Conservation (phyloP, 2,888 invertebrate genomes). For the Pandemis cinnamomeana region DNA sequence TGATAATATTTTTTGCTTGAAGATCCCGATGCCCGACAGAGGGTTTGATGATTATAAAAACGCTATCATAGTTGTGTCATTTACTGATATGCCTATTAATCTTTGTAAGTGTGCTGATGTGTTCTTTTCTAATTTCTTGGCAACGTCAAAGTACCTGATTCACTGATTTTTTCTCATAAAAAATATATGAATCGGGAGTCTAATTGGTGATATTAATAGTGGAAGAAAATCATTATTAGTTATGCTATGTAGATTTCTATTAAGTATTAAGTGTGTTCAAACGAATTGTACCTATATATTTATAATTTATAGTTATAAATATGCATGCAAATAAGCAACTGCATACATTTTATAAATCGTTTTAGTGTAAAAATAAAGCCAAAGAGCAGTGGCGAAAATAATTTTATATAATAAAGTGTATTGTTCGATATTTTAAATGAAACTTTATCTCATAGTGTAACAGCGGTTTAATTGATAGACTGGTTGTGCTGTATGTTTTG, state of each 20-base stretch:
- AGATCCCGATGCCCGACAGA: constrained; percentile 67
- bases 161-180: constrained; percentile 74
- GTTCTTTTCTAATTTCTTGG: constrained; percentile 42
- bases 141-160: constrained; percentile 64
- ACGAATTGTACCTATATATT: background rate
- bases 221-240: constrained; percentile 33
- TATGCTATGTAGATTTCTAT: background rate
- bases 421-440: background rate
- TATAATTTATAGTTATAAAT: background rate
- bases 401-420: background rate
- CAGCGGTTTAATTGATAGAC: constrained; percentile 34
- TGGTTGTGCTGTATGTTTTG: background rate
- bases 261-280: background rate
- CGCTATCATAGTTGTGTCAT: constrained; percentile 49
- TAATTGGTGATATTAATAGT: constrained; percentile 24
- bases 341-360: constrained; percentile 22
- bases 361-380: background rate
- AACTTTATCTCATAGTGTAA: constrained; percentile 24
- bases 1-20: constrained; percentile 35
- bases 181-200: constrained; percentile 74
- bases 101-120: constrained; percentile 24
- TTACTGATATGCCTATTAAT: constrained; percentile 42
- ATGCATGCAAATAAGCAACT: constrained; percentile 15
- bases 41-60: constrained; percentile 50
- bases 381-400: constrained; percentile 36